phyloP scores from a whole-genome alignment of 2,797 vertebrate genomes.

The Ficedula albicollis region DNA sequence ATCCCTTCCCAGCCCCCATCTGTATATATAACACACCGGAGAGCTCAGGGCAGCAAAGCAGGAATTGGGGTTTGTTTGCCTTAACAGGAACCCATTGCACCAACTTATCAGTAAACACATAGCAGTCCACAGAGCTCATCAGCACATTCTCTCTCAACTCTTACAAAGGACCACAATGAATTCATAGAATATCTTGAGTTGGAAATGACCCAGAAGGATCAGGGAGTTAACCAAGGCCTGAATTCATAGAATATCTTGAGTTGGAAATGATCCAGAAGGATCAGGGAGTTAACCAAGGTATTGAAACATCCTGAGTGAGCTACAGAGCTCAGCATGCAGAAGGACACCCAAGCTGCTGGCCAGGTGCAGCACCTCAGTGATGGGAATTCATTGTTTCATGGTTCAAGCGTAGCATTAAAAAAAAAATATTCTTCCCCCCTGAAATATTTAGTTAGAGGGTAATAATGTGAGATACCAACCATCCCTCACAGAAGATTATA shows the following conservation, averaged over 20 bases:
- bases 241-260: background rate
- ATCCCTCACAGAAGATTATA: background rate
- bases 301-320: background rate
- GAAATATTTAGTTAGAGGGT: background rate
- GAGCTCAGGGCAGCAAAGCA: background rate
- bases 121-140: background rate
- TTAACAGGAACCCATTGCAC: background rate
- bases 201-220: background rate
- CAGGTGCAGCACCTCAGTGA: background rate
- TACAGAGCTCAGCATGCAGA: background rate
- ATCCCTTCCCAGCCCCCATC: background rate
- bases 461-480: background rate
- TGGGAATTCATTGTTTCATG: fast-evolving
- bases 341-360: background rate
- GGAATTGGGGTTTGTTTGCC: background rate
- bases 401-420: background rate
- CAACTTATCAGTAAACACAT: background rate
- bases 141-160: background rate
- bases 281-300: background rate
- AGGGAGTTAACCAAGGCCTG: background rate
- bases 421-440: too few relatives aligned
- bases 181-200: background rate
- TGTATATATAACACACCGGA: background rate
- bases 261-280: background rate
- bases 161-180: background rate